A percentile compares a stretch with the other conserved stretches of the same genome.
Evolutionary conservation across 1,140 invertebrate genomes (phyloP).

Genomic region (Adoxophyes honmai): DNA sequence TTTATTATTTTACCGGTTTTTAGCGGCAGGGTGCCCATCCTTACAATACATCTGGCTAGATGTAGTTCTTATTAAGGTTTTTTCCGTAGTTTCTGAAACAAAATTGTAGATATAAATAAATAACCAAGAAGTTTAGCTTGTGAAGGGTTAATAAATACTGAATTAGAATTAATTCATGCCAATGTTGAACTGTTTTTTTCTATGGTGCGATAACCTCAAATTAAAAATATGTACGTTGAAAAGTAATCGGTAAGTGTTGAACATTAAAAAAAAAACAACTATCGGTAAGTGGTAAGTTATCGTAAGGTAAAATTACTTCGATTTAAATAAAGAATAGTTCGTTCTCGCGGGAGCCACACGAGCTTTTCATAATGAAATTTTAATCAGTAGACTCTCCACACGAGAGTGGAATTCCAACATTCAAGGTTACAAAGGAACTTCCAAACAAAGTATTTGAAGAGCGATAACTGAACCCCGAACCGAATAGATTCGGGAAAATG

Average conservation of each 20-base stretch:
- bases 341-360: not conserved
- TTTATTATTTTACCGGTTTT: constrained; percentile 14
- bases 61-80: too few relatives aligned
- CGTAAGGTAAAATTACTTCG: not conserved
- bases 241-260: too few relatives aligned
- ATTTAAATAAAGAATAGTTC: constrained; percentile 9
- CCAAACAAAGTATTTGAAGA: constrained; percentile 64
- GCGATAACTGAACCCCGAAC: constrained; percentile 55
- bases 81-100: constrained; percentile 32
- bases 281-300: not conserved
- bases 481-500: constrained; percentile 46
- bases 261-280: constrained; percentile 18
- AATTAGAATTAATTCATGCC: too few relatives aligned
- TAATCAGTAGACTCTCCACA: constrained; percentile 21
- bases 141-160: too few relatives aligned
- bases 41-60: not conserved
- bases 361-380: constrained; percentile 14
- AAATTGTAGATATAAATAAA: too few relatives aligned
- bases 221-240: too few relatives aligned
- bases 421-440: constrained; percentile 69
- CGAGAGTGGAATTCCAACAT: constrained; percentile 55
- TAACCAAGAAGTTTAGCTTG: too few relatives aligned
- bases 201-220: too few relatives aligned
- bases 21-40: not conserved
- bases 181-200: too few relatives aligned